Percentiles rank a stretch among this genome's conserved stretches.
These are phyloP conservation scores for Hyposoter didymator DNA, from an alignment of 2,888 invertebrate species.

Conservation along the genomic window DNA sequence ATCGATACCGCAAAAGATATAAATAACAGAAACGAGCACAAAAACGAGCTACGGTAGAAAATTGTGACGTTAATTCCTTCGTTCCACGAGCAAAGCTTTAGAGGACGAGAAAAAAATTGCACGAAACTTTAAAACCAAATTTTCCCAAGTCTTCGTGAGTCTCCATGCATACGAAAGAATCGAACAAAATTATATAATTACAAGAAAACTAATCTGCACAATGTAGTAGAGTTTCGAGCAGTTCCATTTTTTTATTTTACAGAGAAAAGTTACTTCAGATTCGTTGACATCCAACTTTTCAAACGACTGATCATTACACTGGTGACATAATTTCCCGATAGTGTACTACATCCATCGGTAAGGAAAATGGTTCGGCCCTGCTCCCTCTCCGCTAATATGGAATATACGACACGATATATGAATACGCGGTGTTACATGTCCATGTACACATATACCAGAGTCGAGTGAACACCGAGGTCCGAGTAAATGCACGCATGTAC, in stretches of 20 bases:
- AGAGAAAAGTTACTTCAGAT: not conserved
- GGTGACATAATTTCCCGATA: constrained; percentile 64
- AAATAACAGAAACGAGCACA: not conserved
- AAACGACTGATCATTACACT: constrained; percentile 53
- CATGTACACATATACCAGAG: constrained; percentile 58
- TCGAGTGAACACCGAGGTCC: constrained; percentile 77
- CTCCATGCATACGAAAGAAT: not conserved
- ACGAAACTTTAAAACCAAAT: not conserved
- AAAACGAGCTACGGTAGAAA: not conserved
- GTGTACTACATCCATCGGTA: constrained; percentile 27
- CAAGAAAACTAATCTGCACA: not conserved
- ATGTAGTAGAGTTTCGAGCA: not conserved
- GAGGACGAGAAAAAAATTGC: not conserved
- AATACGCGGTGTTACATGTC: constrained; percentile 17
- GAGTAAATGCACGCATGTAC: constrained; percentile 66
- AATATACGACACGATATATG: constrained; percentile 23
- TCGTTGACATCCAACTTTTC: constrained; percentile 19
- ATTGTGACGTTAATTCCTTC: not conserved
- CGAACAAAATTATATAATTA: not conserved
- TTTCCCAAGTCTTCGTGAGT: not conserved
- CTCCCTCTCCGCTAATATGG: constrained; percentile 14
- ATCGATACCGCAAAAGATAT: not conserved
- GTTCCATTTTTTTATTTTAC: not conserved
- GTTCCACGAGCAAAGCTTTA: not conserved
- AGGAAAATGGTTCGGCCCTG: constrained; percentile 48